These are phyloP conservation scores for Catonia carolina DNA, from an alignment of 2,888 invertebrate species.

Conservation along the genomic window DNA sequence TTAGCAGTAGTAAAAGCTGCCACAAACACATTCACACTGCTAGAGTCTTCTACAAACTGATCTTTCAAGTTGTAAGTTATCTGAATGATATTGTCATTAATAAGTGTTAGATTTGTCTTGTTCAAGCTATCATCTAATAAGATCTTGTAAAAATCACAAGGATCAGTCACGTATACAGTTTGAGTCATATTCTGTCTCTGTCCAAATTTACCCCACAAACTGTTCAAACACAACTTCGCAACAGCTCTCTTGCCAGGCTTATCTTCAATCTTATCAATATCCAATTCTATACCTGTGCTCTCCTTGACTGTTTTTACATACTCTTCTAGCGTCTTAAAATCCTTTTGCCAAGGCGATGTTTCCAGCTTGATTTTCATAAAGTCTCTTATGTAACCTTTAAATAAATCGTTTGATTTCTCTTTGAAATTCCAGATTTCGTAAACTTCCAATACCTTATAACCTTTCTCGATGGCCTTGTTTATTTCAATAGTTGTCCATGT, in stretches of 20 bases:
- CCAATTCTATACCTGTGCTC: constrained; percentile 31
- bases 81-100: constrained; percentile 1
- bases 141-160: constrained; percentile 5
- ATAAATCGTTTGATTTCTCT: constrained; percentile 26
- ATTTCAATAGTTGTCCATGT: constrained; percentile 23
- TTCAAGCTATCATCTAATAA: constrained; percentile 25
- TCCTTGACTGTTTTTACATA: constrained; percentile 29
- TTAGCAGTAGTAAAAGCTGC: constrained; percentile 17
- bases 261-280: constrained; percentile 27
- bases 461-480: constrained; percentile 30
- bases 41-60: background rate
- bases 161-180: constrained; percentile 32
- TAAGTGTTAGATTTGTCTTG: background rate
- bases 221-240: constrained; percentile 33
- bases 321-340: constrained; percentile 22
- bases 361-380: constrained; percentile 26
- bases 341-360: background rate
- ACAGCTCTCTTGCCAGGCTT: constrained; percentile 32
- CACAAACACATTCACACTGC: constrained; percentile 12
- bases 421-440: constrained; percentile 31
- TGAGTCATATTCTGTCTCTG: constrained; percentile 26
- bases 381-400: constrained; percentile 30
- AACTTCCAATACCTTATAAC: constrained; percentile 30
- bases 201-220: constrained; percentile 34
- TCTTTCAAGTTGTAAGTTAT: too few species aligned